phyloP scores from a whole-genome alignment of 2,797 vertebrate species.

The Sebastes variabilis region DNA sequence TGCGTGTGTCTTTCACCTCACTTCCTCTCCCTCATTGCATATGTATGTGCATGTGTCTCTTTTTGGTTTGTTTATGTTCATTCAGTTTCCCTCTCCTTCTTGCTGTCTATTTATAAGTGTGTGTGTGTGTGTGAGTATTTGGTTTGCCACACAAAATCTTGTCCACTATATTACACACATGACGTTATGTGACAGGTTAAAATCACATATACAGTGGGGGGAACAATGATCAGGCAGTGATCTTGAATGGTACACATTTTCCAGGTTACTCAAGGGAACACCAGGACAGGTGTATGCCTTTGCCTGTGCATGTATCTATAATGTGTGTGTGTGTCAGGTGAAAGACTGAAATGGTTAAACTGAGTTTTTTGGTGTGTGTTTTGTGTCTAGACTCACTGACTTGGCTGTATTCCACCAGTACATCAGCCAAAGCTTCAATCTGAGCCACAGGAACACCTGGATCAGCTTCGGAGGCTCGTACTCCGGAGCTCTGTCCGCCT shows the following conservation, averaged over 20 bases:
- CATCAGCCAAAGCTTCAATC: constrained; percentile 79
- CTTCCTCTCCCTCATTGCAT: not conserved
- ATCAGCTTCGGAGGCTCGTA: constrained; percentile 92
- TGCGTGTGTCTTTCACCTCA: not conserved
- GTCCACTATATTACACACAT: no score
- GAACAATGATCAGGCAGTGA: no score
- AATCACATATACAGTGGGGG: no score
- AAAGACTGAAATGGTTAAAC: not conserved
- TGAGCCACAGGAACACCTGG: constrained; percentile 85
- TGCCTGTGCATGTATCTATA: not conserved
- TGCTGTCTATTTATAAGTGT: not conserved
- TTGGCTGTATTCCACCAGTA: constrained; percentile 80
- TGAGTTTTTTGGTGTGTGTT: not conserved
- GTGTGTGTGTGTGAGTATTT: not conserved
- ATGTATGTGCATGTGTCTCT: not conserved
- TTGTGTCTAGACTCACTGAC: constrained; percentile 75
- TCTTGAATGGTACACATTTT: not conserved
- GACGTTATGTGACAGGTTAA: no score
- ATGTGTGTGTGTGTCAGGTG: not conserved
- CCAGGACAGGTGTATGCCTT: not conserved
- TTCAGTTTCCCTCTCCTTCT: not conserved
- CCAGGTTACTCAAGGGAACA: not conserved
- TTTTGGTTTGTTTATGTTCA: not conserved
- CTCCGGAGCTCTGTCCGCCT: constrained; percentile 86
- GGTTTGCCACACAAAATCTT: no score